Base-by-base conservation (phyloP, 2,113 vertebrate species). In the Himantopus leucocephalus region DNA sequence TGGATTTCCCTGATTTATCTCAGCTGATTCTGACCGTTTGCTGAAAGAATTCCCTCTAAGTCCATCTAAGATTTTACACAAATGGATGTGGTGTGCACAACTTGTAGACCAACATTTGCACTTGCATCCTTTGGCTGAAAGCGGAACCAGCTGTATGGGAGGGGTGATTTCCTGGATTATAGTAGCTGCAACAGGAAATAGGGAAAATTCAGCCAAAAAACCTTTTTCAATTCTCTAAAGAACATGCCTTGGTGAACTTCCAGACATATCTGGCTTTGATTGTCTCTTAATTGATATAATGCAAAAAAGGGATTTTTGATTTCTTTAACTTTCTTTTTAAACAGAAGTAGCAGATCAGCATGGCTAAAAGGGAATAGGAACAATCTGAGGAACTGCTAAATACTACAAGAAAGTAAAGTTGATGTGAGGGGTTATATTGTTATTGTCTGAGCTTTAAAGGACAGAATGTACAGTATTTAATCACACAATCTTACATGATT, bases 91-190 rank as follows among this genome's bases (percentile, higher is more conserved):
- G 8, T 53, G 70, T 63, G 56, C 39, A 29, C 10, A 64, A 30
- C 12, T 20, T 34, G 2, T 3, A 39, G 34, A 83, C 48, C 21
- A 30, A 6, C 19, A 11, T 26, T 35, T 71, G n/a, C 6, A 3
- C 32, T 75, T 75, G 12, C 60, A 72, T 41, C 56, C 60, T 81
- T 68, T 84, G 76, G n/a, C 83, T 93, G 81, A 60, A 71, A 90
- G 58, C 27, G 53, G 41, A 39, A 68, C 19, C 66, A 90, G 66
- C 37, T 73, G 30, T 23, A 3, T 23, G 84, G 29, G 35, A 34
- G 62, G 3, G 30, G 58, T 14, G 5, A 39, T 45, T 72, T 87
- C 68, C 80, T 91, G 67, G 32, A 48, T 82, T 19, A 6, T 2
- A 59, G 79, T 55, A 72, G 41, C 32, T 90, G 53, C 70, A 82